Conservation (phyloP, 2,888 invertebrate species). For the Sabellastarte sp. region DNA sequence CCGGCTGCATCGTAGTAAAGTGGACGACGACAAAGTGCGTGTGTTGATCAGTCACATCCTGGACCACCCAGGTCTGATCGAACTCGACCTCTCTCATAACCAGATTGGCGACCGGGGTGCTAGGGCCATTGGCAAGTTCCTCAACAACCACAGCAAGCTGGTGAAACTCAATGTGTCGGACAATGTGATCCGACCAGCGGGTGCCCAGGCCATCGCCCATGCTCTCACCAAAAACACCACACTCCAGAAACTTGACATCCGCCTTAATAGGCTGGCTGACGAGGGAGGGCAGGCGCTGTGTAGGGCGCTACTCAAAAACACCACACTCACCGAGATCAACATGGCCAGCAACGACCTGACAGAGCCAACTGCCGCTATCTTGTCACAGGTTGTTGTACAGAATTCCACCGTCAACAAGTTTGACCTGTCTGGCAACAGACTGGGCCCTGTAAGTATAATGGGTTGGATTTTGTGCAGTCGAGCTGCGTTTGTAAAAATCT, state of each 20-base stretch:
- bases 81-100: constrained; percentile 59
- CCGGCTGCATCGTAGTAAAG: constrained; percentile 52
- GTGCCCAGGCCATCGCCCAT: constrained; percentile 59
- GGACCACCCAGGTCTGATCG: constrained; percentile 53
- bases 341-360: constrained; percentile 57
- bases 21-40: constrained; percentile 58
- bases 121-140: constrained; percentile 58
- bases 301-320: constrained; percentile 52
- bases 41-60: constrained; percentile 57
- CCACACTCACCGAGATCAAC: constrained; percentile 51
- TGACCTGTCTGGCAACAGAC: constrained; percentile 57
- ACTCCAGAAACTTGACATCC: constrained; percentile 45
- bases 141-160: constrained; percentile 56
- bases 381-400: constrained; percentile 53
- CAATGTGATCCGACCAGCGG: constrained; percentile 55
- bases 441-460: constrained; percentile 56
- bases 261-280: constrained; percentile 57
- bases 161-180: constrained; percentile 38
- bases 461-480: too few relatives aligned
- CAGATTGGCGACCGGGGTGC: constrained; percentile 58
- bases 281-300: constrained; percentile 60
- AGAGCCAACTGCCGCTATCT: constrained; percentile 55
- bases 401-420: constrained; percentile 48
- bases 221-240: constrained; percentile 57
- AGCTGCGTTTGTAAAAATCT: too few relatives aligned